These are phyloP conservation scores for Hybos culiciformis DNA, from an alignment of 2,888 invertebrate genomes.

Conservation along the genomic window DNA sequence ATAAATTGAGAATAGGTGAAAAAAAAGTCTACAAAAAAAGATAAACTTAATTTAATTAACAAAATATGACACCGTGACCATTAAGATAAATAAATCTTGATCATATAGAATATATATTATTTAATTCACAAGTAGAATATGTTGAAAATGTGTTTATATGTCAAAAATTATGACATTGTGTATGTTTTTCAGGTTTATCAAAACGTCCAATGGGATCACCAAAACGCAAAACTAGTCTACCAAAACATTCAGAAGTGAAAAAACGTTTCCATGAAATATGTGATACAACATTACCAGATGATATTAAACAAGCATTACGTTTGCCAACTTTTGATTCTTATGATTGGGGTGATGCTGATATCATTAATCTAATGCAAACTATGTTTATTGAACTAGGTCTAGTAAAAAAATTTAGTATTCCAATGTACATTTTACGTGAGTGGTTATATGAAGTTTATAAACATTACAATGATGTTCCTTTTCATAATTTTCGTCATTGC, in stretches of 20 bases:
- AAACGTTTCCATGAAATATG: slow-evolving; percentile 36
- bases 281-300: slow-evolving; percentile 35
- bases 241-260: slow-evolving; percentile 37
- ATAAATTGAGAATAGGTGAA: no score
- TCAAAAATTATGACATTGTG: slow-evolving; percentile 6
- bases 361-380: slow-evolving; percentile 60
- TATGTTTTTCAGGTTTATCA: slow-evolving; percentile 29
- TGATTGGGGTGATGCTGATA: slow-evolving; percentile 70
- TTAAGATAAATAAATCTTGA: no score
- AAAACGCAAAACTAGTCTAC: slow-evolving; percentile 37
- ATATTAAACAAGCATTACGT: slow-evolving; percentile 34
- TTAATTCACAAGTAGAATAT: no score
- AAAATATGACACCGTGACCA: no score
- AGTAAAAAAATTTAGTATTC: slow-evolving; percentile 59
- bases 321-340: slow-evolving; percentile 58
- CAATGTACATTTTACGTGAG: slow-evolving; percentile 50
- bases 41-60: no score
- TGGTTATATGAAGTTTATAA: slow-evolving; percentile 65
- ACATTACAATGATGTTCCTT: slow-evolving; percentile 74
- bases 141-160: no score
- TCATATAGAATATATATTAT: no score
- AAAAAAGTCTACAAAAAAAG: no score
- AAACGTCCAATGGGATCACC: slow-evolving; percentile 34
- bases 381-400: slow-evolving; percentile 71
- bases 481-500: slow-evolving; percentile 77